Evolutionary conservation across 2,888 invertebrate species (phyloP).

Genomic region (Volucella zonaria): DNA sequence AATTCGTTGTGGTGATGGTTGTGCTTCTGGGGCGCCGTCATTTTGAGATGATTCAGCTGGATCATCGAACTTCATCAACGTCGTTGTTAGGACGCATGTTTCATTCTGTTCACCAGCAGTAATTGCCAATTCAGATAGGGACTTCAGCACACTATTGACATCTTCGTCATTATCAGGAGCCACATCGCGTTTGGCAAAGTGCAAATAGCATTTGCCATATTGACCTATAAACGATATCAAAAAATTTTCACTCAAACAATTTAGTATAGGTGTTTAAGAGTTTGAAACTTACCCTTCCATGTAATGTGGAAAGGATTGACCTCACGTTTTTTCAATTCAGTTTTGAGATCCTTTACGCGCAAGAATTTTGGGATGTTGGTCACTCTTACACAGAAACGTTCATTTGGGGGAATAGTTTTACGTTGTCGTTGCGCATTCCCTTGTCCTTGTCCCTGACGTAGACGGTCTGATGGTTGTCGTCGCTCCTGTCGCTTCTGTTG

Average conservation of each 20-base stretch:
- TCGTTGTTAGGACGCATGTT: constrained; percentile 79
- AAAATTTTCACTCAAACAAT: not conserved
- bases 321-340: constrained; percentile 88
- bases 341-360: constrained; percentile 89
- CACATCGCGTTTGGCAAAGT: constrained; percentile 88
- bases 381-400: constrained; percentile 83
- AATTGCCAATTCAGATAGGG: constrained; percentile 79
- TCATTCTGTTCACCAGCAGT: constrained; percentile 76
- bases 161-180: constrained; percentile 80
- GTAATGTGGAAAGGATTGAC: constrained; percentile 90
- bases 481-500: constrained; percentile 34
- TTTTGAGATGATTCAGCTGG: constrained; percentile 66
- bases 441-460: constrained; percentile 78
- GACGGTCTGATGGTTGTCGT: constrained; percentile 13
- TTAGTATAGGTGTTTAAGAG: constrained; percentile 43
- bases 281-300: constrained; percentile 85
- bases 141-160: constrained; percentile 80
- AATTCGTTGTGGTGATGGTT: constrained; percentile 76
- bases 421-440: constrained; percentile 76
- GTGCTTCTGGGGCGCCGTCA: constrained; percentile 39
- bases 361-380: constrained; percentile 89
- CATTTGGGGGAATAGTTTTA: constrained; percentile 74
- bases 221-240: constrained; percentile 82
- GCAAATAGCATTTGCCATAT: constrained; percentile 88
- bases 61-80: constrained; percentile 79